Evolutionary conservation across 2,113 vertebrate species (phyloP), one percentile per base, ranked within the genome.

Genomic region (Neopipo cinnamomea): DNA sequence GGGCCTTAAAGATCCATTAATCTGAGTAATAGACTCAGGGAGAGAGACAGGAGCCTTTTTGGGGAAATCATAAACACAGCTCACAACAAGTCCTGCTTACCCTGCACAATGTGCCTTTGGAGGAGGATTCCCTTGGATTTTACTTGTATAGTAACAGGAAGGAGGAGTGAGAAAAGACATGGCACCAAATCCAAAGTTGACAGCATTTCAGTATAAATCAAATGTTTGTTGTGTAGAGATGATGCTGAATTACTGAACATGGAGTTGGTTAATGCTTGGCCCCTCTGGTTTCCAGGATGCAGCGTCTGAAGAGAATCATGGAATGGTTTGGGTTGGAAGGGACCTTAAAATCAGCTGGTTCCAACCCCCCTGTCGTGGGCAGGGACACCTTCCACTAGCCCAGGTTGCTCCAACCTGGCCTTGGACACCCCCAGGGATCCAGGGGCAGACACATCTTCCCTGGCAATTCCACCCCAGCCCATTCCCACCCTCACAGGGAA

Each of bases 401-500:
- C 77, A 47, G 63, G 33, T 0, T 5, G n/a, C 11, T 47, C 65
- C 63, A 41, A 41, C 27, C 78, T 22, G n/a, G 16, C 41, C 42
- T 49, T 22, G 53, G 28, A 2, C 65, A 70, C 20, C n/a, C 0
- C 23, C 71, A 66, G 82, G 14, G 30, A 74, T 74, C 24, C 46
- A 19, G 49, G 39, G 14, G 23, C 70, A 65, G 41, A n/a, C 20
- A 3, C 47, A 41, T 56, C 56, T 41, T 0, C 56, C 41, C 30
- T 49, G 75, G 75, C 20, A 79, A 72, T 72, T 12, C 66, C 66
- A 63, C 8, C n/a, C 49, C 65, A 55, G 28, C 33, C 22, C 31
- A 3, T 77, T 22, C 1, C 4, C 27, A 10, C 3, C 6, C 12
- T 30, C n/a, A 0, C 7, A 27, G 21, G 3, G 2, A 44, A 3